These are phyloP conservation scores for Vanessa tameamea DNA, from an alignment of 1,140 invertebrate species.

Conservation along the genomic window DNA sequence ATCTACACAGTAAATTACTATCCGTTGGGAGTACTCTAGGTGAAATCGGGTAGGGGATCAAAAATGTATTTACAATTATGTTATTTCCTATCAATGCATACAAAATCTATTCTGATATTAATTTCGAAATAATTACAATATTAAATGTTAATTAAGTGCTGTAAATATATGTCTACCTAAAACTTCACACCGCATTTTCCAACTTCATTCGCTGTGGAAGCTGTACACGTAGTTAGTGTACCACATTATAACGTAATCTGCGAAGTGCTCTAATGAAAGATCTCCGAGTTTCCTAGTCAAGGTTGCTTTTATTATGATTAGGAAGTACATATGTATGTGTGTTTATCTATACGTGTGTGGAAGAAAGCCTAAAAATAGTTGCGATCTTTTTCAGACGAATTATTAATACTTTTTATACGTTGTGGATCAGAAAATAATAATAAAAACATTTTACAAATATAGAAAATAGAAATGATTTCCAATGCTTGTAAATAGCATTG, in stretches of 20 bases:
- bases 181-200: constrained; percentile 6
- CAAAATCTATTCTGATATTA: not conserved
- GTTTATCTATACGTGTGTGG: not conserved
- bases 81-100: not conserved
- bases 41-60: no score
- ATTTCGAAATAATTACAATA: not conserved
- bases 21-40: no score
- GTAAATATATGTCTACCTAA: not conserved
- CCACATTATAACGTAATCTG: constrained; percentile 11
- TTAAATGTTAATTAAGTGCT: not conserved
- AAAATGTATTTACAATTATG: no score
- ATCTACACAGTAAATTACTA: no score
- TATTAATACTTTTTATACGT: no score
- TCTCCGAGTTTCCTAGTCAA: constrained; percentile 9
- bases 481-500: no score
- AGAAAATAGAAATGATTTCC: no score
- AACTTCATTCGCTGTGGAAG: not conserved
- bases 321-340: not conserved
- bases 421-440: no score
- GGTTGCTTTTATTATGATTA: constrained; percentile 12
- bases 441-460: no score
- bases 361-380: not conserved
- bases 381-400: no score
- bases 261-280: constrained; percentile 12
- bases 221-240: constrained; percentile 3